Base-by-base conservation (phyloP, 2,113 vertebrate genomes). In the Polypterus senegalus region DNA sequence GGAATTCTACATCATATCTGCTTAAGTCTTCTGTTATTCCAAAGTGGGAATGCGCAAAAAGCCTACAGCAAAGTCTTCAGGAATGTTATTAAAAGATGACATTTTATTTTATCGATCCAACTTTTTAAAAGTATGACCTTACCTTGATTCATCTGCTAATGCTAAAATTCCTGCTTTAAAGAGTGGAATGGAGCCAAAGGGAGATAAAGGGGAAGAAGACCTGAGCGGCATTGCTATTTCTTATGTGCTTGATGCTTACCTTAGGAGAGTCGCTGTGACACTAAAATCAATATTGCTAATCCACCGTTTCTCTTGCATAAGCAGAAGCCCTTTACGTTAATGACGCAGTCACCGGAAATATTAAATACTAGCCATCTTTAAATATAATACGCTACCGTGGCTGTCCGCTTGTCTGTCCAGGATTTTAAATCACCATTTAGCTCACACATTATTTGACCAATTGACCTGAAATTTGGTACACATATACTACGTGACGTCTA, bases 251-350 rank as follows among this genome's bases (percentile, higher is more conserved):
- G 65, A 65, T 58, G 65, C 64, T 91, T 89, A 89, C 90, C 88
- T 86, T 85, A 81, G 90, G 87, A 79, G 78, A 74, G 27, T 27
- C 27, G 27, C 76, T 65, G 69, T 76, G 84, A 84, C 90, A 84
- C 74, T 43, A 61, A 81, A 89, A 93, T 94, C 92, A 66, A 93
- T 96, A 90, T 76, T 74, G 73, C 76, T 75, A 83, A 84, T 84
- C 79, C 77, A 74, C 75, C 73, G 9, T 86, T 94, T 90, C 78
- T 89, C 88, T 90, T 83, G 76, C 83, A 82, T 90, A 90, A 89
- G 90, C 87, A 86, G 72, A 82, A 80, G 81, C 65, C 77, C 67
- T 66, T 58, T 62, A 68, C 78, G 76, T 81, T 83, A 85, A 78
- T 81, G 78, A 63, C 82, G 77, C 81, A 81, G 69, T 55, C 76